A percentile compares a stretch with the other conserved stretches of the same genome.
phyloP scores from a whole-genome alignment of 2,113 vertebrate genomes.

The Hypanus sabinus region DNA sequence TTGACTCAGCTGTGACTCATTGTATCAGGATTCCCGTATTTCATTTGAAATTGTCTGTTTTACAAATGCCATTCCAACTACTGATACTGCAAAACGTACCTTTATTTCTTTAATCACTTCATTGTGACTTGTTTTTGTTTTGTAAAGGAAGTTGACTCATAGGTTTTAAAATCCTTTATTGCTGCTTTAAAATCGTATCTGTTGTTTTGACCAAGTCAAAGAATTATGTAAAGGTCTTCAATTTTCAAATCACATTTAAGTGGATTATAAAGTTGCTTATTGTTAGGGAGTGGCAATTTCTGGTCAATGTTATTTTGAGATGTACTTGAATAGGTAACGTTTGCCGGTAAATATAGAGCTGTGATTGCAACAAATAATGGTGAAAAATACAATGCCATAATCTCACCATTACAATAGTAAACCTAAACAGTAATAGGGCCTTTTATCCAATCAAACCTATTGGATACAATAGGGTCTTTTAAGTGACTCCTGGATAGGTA shows the following conservation, averaged over 20 bases:
- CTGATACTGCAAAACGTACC: not conserved
- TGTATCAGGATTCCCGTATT: not conserved
- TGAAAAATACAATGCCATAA: not conserved
- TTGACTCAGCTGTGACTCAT: slow-evolving; percentile 17
- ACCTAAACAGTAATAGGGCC: no score
- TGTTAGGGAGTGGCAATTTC: not conserved
- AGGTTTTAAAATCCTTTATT: not conserved
- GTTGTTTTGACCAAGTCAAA: not conserved
- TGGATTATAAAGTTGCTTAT: not conserved
- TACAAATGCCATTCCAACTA: not conserved
- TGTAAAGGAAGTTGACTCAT: not conserved
- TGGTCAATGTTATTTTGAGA: not conserved
- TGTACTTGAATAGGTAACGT: not conserved
- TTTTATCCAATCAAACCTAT: no score
- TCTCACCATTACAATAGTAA: no score
- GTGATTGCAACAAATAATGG: not conserved
- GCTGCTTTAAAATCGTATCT: not conserved
- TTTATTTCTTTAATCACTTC: not conserved
- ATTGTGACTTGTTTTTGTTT: not conserved
- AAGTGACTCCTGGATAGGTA: no score
- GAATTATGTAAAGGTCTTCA: not conserved
- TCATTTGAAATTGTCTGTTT: no score
- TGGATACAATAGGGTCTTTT: no score
- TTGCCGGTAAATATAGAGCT: not conserved
- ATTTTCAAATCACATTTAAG: slow-evolving; percentile 15